Evolutionary conservation across 2,888 invertebrate species (phyloP), one percentile per base, ranked within the genome.

Genomic region (Drosophila paramelanica): DNA sequence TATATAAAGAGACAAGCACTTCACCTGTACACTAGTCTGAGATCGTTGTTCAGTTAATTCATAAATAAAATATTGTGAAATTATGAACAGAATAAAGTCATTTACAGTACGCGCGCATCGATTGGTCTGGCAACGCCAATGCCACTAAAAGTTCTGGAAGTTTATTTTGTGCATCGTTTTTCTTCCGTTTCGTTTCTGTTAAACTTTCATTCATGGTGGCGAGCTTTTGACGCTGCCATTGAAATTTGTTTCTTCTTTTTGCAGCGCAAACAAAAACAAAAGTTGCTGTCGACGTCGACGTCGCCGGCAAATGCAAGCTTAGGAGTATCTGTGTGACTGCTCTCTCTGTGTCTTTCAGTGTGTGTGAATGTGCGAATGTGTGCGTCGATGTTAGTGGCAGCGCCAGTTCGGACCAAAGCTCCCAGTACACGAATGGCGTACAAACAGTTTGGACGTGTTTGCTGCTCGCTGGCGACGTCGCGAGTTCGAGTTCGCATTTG

Each of bases 361-460:
- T 49, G 51, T 51, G 46, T 39, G 41, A 45, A 49, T 51, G 58
- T 57, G 56, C 46, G 27, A 45, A 47, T 58, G 76, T 45, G 57
- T 66, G 67, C 36, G 68, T 60, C 56, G 52, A 74, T 67, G 75
- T 65, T 65, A 69, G 66, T 58, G 66, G 10, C 75, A 73, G 60
- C 59, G 64, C 51, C 55, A 75, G 77, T 60, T 73, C 67, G 71
- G 46, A 59, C 57, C 75, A 77, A 79, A 77, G 77, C 77, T 79
- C 65, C 81, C 77, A 89, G 89, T 89, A 84, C 80, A 81, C 83
- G 80, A 81, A 77, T 79, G 84, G 81, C 78, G 78, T 76, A 83
- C 78, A 85, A 82, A 82, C 85, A 77, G 85, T 82, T 87, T 86
- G 89, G 88, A 85, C 77, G 86, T 74, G 80, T 75, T 79, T 87